Evolutionary conservation across 2,113 vertebrate species (phyloP), one percentile per base, ranked within the genome.

Genomic region (Limnothrissa miodon): DNA sequence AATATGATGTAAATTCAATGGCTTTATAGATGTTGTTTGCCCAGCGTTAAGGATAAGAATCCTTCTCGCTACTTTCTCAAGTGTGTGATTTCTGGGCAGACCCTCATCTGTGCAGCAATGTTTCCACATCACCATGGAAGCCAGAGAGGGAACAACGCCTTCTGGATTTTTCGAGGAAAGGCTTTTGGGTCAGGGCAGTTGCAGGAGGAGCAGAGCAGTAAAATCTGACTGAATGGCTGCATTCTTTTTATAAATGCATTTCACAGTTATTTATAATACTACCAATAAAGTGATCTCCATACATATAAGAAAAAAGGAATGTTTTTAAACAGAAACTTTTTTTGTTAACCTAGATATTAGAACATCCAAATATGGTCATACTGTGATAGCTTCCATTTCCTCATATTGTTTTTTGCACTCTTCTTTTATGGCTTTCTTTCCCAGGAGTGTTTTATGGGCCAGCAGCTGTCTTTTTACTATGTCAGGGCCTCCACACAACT

Each of bases 11-110:
- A 74, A 33, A 36, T 74, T 15, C 66, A 74, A 33, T 33, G 66
- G 29, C 66, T 33, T 74, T 56, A 33, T 36, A 74, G 29, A 36
- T 29, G 29, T 33, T 36, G 66, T 10, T 36, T 74, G 66, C 19
- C 51, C 21, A 23, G 19, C 51, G 4, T 56, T 36, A 1, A 13
- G 62, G 62, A 13, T 29, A 10, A 11, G 33, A 74, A 17, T 74
- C 66, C 66, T 36, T 29, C 46, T 10, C 10, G 62, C 25, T 70
- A 29, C 62, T 36, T 36, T 29, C 29, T 74, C 29, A 36, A 36
- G 66, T 36, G 33, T 74, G 66, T 74, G 66, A 74, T 74, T 74
- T 74, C 66, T 74, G 66, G 66, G 66, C 29, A 74, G 33, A 36
- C 29, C 13, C 62, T 36, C 4, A 13, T 15, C 4, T 11, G 11